Evolutionary conservation across 2,113 vertebrate genomes (phyloP).

Genomic region (Rhea americana): DNA sequence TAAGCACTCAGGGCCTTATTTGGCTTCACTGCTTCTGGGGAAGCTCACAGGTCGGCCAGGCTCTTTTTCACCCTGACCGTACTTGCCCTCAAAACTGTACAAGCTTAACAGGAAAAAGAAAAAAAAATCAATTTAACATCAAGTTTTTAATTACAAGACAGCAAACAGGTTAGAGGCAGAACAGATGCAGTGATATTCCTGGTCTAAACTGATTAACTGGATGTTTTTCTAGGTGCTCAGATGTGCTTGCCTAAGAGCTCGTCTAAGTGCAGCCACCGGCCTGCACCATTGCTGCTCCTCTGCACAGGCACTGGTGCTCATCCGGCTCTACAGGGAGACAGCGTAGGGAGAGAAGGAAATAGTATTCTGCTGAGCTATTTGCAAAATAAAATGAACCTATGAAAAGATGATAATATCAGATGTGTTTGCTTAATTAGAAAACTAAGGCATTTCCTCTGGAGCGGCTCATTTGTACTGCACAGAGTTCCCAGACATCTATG

Average conservation of each 20-base stretch:
- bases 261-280: not conserved
- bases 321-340: fast-evolving
- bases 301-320: fast-evolving
- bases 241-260: not conserved
- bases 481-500: not conserved
- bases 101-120: not conserved
- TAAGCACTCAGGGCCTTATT: not conserved
- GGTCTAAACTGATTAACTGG: not conserved
- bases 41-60: not conserved
- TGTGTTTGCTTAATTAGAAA: not conserved
- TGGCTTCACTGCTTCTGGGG: fast-evolving
- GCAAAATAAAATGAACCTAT: not conserved
- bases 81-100: not conserved
- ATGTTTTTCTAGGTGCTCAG: not conserved
- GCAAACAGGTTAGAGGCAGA: not conserved
- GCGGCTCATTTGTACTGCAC: not conserved
- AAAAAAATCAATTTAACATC: not conserved
- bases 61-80: not conserved
- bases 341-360: not conserved
- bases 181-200: not conserved
- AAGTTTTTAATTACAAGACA: not conserved
- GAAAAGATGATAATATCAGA: not conserved
- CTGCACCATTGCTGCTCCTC: not conserved
- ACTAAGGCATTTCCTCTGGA: not conserved
- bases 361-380: not conserved